Percentiles rank a stretch among this genome's conserved stretches.
Conservation (phyloP, 1,140 invertebrate genomes). For the Drosophila repletoides region DNA sequence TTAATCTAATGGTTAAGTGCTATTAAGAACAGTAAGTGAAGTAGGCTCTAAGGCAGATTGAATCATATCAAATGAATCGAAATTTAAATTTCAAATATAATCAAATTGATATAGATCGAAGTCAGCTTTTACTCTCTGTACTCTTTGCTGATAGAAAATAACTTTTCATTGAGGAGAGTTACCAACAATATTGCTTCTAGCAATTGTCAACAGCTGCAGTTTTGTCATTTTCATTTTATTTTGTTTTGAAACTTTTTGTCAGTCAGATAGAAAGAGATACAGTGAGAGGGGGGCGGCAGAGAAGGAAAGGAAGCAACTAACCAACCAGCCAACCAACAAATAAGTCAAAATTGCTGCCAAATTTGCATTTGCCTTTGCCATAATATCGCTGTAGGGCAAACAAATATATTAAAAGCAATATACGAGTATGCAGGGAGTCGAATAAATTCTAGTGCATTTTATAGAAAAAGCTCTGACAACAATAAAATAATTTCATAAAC, state of each 20-base stretch:
- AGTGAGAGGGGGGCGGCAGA: too few relatives aligned
- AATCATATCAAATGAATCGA: too few relatives aligned
- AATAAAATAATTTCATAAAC: slow-evolving; percentile 32
- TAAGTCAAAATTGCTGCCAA: slow-evolving; percentile 56
- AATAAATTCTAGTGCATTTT: slow-evolving; percentile 28
- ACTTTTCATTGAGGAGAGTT: slow-evolving; percentile 36
- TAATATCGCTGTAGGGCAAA: slow-evolving; percentile 39
- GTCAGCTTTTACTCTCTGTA: slow-evolving; percentile 23
- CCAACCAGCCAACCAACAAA: slow-evolving; percentile 24
- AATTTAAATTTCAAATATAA: too few relatives aligned
- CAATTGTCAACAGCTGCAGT: slow-evolving; percentile 41
- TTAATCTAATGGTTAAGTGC: too few relatives aligned
- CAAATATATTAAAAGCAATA: slow-evolving; percentile 53
- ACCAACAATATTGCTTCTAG: slow-evolving; percentile 28
- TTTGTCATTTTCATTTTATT: slow-evolving; percentile 46
- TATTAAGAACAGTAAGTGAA: too few relatives aligned
- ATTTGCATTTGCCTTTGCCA: slow-evolving; percentile 51
- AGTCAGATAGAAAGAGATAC: too few relatives aligned
- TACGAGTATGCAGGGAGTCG: slow-evolving; percentile 29
- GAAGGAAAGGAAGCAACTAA: slow-evolving; percentile 1
- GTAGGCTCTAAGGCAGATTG: too few relatives aligned
- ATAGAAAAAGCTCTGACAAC: slow-evolving; percentile 2
- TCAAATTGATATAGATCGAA: neutral
- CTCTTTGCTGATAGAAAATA: slow-evolving; percentile 11
- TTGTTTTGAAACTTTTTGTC: slow-evolving; percentile 38